These are phyloP conservation scores for Saxidomus purpurata DNA, from an alignment of 1,140 invertebrate genomes.

Conservation along the genomic window DNA sequence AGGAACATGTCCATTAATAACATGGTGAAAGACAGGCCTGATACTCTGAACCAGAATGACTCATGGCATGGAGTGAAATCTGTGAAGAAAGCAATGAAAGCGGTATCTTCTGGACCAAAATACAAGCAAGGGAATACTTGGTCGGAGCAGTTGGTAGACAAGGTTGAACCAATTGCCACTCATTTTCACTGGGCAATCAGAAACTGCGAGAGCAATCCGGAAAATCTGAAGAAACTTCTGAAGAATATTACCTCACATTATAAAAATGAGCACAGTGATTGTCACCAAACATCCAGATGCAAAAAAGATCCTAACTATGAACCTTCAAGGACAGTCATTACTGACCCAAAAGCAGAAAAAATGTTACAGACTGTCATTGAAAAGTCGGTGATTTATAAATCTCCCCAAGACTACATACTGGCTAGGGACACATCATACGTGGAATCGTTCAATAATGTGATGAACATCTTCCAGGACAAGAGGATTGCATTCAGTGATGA, in stretches of 20 bases:
- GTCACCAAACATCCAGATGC: background rate
- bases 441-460: constrained; percentile 51
- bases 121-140: background rate
- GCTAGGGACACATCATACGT: constrained; percentile 17
- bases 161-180: background rate
- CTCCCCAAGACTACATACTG: background rate
- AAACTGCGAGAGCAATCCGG: background rate
- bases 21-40: background rate
- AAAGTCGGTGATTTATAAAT: background rate
- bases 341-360: background rate
- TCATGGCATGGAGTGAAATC: background rate
- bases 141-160: background rate
- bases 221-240: background rate
- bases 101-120: background rate
- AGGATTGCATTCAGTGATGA: constrained; percentile 16
- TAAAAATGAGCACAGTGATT: background rate
- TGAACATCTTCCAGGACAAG: constrained; percentile 49
- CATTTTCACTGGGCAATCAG: background rate
- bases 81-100: background rate
- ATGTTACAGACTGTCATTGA: background rate
- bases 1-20: background rate
- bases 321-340: background rate
- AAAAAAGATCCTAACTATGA: constrained; percentile 40
- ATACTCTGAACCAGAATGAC: background rate
- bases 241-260: background rate